Conservation (phyloP, 2,888 invertebrate genomes). For the Linnaemya tessellans region DNA sequence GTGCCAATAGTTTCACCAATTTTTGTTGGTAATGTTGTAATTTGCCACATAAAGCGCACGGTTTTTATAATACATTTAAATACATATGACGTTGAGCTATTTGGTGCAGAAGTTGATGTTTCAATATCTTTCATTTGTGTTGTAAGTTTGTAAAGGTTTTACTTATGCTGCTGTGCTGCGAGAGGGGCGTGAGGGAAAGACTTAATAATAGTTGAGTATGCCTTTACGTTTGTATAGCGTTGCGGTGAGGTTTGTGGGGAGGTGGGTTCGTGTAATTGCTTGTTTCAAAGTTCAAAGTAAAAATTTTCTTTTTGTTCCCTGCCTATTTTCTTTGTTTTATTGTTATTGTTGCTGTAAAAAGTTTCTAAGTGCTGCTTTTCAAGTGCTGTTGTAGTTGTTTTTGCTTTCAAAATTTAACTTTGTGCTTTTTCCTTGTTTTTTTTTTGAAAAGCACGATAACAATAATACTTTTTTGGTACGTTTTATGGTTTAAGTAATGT, state of each 20-base stretch:
- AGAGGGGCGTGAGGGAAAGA: neutral
- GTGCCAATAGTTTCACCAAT: conserved; percentile 83
- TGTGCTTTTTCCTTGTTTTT: conserved; percentile 16
- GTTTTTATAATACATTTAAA: conserved; percentile 82
- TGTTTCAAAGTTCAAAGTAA: conserved; percentile 37
- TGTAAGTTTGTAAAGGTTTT: conserved; percentile 19
- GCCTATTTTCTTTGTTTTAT: conserved; percentile 41
- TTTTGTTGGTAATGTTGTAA: conserved; percentile 83
- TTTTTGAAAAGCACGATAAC: neutral
- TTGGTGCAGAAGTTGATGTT: conserved; percentile 68
- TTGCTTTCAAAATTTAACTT: conserved; percentile 15
- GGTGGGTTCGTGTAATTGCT: conserved; percentile 34
- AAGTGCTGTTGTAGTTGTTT: conserved; percentile 25
- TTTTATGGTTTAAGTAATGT: conserved; percentile 31
- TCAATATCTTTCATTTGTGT: conserved; percentile 69
- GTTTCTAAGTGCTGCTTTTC: conserved; percentile 29
- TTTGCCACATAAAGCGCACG: conserved; percentile 83
- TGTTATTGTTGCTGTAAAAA: conserved; percentile 34
- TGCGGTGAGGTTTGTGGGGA: neutral
- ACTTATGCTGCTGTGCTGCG: neutral
- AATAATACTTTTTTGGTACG: conserved; percentile 67
- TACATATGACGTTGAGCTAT: conserved; percentile 78
- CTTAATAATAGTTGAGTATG: conserved; percentile 16
- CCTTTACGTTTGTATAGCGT: neutral
- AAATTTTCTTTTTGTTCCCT: conserved; percentile 34